Conservation (phyloP, 2,888 invertebrate species). For the Tolmerus cingulatus region DNA sequence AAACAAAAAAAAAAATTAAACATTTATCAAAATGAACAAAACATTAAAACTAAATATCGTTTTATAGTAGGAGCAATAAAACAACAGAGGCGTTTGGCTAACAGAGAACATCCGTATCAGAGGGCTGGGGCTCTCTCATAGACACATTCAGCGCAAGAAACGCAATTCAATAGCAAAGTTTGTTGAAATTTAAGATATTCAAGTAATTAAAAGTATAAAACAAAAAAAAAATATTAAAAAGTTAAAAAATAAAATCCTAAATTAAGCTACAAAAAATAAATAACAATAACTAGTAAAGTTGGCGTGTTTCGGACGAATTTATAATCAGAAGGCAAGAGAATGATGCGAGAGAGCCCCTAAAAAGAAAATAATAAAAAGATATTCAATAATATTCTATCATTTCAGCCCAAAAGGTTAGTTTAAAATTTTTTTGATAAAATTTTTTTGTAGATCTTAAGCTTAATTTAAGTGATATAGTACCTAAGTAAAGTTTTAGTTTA, state of each 20-base stretch:
- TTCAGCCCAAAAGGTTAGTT: conserved; percentile 62
- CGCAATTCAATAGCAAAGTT: conserved; percentile 2
- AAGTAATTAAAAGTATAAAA: not conserved
- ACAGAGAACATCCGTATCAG: conserved; percentile 96
- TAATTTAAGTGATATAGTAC: conserved; percentile 36
- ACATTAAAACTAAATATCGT: conserved; percentile 46
- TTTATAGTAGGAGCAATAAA: conserved; percentile 64
- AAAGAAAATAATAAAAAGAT: conserved; percentile 40
- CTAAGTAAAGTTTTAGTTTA: conserved; percentile 3
- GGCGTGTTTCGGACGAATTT: conserved; percentile 13
- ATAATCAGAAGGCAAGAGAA: not conserved
- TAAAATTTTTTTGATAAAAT: conserved; percentile 47
- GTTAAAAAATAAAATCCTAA: not conserved
- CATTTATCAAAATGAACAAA: conserved; percentile 32
- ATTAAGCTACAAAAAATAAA: not conserved
- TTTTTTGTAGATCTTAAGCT: conserved; percentile 21
- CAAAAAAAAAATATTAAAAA: not conserved
- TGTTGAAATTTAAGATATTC: conserved; percentile 18
- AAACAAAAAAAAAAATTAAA: not conserved
- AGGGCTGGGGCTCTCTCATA: conserved; percentile 87
- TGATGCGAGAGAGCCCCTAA: conserved; percentile 45
- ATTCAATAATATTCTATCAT: conserved; percentile 48
- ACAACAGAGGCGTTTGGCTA: conserved; percentile 85
- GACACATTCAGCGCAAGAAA: conserved; percentile 48
- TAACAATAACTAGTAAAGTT: not conserved